Percentiles rank a stretch among this genome's conserved stretches.
Conservation (phyloP, 2,888 invertebrate species). For the Cerastis leucographa region DNA sequence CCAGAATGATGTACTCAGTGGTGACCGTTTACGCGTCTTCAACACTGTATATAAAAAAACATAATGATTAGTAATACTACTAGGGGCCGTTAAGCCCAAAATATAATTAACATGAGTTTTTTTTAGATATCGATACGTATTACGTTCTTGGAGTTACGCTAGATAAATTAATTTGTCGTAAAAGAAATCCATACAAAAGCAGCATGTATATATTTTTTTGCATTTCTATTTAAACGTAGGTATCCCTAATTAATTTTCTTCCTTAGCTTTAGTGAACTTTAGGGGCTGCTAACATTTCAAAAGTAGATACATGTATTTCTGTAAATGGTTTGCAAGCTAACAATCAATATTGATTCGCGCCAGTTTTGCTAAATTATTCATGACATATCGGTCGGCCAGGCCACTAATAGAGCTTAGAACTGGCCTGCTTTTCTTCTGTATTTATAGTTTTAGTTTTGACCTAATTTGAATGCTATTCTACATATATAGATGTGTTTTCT, state of each 20-base stretch:
- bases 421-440: conserved; percentile 23
- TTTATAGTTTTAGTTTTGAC: conserved; percentile 19
- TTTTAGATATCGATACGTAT: not conserved
- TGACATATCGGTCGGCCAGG: conserved; percentile 22
- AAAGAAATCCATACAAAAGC: conserved; percentile 22
- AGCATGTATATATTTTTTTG: conserved; percentile 34
- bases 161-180: not conserved
- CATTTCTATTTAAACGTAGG: conserved; percentile 22
- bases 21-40: too few species aligned
- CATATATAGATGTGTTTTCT: not conserved
- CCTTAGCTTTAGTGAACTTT: conserved; percentile 22
- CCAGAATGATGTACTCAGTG: too few species aligned
- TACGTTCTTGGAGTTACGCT: not conserved
- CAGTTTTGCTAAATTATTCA: conserved; percentile 51
- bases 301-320: conserved; percentile 26
- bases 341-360: conserved; percentile 41
- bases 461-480: conserved; percentile 7
- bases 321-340: conserved; percentile 52
- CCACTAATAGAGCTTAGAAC: conserved; percentile 25
- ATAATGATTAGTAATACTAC: not conserved
- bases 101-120: not conserved
- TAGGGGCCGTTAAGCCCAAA: not conserved
- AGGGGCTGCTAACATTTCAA: conserved; percentile 36
- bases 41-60: not conserved
- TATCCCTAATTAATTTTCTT: conserved; percentile 23